These are phyloP conservation scores for Daphoenositta chrysoptera DNA, from an alignment of 2,113 vertebrate species.

Conservation along the genomic window DNA sequence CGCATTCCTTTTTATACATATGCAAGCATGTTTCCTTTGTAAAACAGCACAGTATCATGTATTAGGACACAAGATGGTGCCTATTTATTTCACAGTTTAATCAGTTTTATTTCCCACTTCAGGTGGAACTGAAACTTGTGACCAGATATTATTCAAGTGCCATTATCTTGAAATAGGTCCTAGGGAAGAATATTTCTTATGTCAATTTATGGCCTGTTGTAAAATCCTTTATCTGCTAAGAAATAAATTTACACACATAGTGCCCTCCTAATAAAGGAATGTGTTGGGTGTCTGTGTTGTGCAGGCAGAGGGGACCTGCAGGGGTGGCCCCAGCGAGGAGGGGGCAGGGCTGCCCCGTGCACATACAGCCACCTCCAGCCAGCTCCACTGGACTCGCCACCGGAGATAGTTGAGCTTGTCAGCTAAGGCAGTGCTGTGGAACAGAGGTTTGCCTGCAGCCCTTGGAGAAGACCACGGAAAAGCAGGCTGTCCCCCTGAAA, in stretches of 20 bases:
- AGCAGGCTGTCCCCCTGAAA: background rate
- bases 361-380: fast-evolving
- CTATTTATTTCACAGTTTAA: background rate
- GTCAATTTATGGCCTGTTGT: background rate
- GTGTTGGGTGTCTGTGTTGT: too few relatives aligned
- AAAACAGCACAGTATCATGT: background rate
- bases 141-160: background rate
- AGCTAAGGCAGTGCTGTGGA: fast-evolving
- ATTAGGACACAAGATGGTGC: background rate
- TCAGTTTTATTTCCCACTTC: background rate
- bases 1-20: background rate
- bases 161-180: background rate
- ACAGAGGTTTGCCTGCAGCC: background rate
- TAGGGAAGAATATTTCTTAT: background rate
- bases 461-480: background rate
- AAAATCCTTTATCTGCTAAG: background rate
- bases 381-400: background rate
- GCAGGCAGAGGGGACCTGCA: background rate
- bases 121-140: background rate
- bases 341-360: fast-evolving
- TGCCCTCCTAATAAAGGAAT: background rate
- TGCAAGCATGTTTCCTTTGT: background rate
- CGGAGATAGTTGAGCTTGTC: background rate
- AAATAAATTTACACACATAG: background rate
- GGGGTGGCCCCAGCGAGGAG: background rate